Evolutionary conservation across 2,888 invertebrate species (phyloP).

Genomic region (Drosophila anceps): DNA sequence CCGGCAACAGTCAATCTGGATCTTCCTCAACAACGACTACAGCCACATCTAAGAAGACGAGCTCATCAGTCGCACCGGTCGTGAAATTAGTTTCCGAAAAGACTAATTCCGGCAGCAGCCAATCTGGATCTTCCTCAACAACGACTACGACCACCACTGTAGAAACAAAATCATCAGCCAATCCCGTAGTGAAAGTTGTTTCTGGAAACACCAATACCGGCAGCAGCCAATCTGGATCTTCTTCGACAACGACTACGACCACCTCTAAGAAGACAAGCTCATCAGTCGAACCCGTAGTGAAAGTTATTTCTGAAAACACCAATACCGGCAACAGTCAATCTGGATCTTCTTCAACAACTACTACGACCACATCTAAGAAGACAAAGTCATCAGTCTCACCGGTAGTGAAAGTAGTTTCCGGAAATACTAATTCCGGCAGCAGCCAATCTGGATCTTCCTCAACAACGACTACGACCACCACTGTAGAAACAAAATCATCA

Average conservation of each 20-base stretch:
- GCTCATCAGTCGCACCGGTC: neutral
- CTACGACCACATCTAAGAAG: neutral
- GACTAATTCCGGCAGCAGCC: neutral
- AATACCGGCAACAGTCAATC: neutral
- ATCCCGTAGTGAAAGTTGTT: neutral
- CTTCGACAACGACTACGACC: neutral
- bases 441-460: neutral
- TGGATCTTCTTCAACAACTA: neutral
- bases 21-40: conserved; percentile 1
- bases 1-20: conserved; percentile 1
- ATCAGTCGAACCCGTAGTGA: neutral
- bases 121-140: conserved; percentile 1
- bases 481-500: neutral
- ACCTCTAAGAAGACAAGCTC: neutral
- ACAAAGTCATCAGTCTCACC: neutral
- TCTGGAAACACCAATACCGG: neutral
- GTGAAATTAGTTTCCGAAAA: neutral
- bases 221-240: neutral
- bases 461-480: neutral
- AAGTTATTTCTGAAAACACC: neutral
- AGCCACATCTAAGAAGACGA: neutral
- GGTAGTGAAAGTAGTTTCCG: neutral
- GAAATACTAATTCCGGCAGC: neutral
- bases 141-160: conserved; percentile 10
- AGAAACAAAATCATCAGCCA: neutral